These are phyloP conservation scores for Cercopithecus mitis DNA, from an alignment of 2,797 vertebrate genomes.

Conservation along the genomic window DNA sequence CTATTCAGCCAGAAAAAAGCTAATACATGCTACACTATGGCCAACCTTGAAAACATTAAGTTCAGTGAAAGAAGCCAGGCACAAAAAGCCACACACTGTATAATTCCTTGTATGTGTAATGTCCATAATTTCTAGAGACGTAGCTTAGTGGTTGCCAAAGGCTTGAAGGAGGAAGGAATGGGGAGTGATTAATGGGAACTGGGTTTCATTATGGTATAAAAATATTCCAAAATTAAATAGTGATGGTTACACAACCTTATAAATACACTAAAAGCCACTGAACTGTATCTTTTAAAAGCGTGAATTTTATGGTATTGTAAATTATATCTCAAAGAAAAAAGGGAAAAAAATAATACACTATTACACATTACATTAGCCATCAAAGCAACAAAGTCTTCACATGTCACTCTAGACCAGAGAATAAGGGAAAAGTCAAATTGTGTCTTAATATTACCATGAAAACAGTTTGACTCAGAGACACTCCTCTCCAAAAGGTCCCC, in stretches of 20 bases:
- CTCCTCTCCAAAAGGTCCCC: background rate
- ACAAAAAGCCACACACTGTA: background rate
- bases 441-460: slow-evolving; percentile 20
- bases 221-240: slow-evolving; percentile 41
- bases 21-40: background rate
- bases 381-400: slow-evolving; percentile 43
- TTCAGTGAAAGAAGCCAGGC: slow-evolving; percentile 23
- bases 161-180: background rate
- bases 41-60: background rate
- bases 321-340: slow-evolving; percentile 12
- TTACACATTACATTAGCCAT: slow-evolving; percentile 13
- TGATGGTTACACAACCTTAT: background rate
- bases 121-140: background rate
- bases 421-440: background rate
- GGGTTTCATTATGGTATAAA: slow-evolving; percentile 3
- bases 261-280: background rate
- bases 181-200: background rate
- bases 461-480: slow-evolving; percentile 18
- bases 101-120: background rate
- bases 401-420: background rate
- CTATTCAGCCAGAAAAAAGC: background rate
- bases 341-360: background rate
- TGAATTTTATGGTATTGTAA: background rate
- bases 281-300: background rate
- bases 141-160: background rate